Base-by-base conservation (phyloP, 2,797 vertebrate genomes). In the Mergus octosetaceus region DNA sequence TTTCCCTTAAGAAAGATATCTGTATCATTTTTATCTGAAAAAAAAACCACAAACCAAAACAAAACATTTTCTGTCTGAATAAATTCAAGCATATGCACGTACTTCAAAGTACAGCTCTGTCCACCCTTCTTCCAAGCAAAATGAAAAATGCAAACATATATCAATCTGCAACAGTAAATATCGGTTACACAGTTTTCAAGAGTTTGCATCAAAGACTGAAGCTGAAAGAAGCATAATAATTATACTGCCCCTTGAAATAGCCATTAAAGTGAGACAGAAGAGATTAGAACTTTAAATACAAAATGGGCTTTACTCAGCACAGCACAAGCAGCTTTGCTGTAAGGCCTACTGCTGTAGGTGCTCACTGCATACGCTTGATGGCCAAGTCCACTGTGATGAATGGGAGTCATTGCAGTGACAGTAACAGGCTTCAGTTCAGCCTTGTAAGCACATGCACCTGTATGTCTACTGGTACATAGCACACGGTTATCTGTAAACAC, bases 161-260 rank as follows among this genome's bases (percentile, higher is more conserved):
- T 34, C 91, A 84, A 88, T 70, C 87, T 28, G 45, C 39, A 76
- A 57, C 18, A 71, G n/a, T 49, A 66, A 86, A 58, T 83, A 78
- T 4, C 28, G 8, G 19, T 72, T 87, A 54, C 13, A 51, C 15
- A 56, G 53, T 20, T 45, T 54, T 72, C 70, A 79, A 72, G 65
- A 87, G 15, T 39, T 65, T 71, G 57, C 91, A 72, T 66, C n/a
- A 89, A 72, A 78, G 41, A 87, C 84, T n/a, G 16, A 86, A 89
- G 81, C 30, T 22, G 56, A 86, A 83, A 80, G 65, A 85, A 75
- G 24, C 17, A 39, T 24, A 74, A 41, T 66, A 77, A 88, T 75
- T 90, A 81, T 56, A 54, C 51, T 78, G n/a, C 5, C 11, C 36
- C n/a, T 75, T 87, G 47, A 83, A 92, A 41, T 0, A 66, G 34